Evolutionary conservation across 2,113 vertebrate genomes (phyloP), one percentile per base, ranked within the genome.

Genomic region (Neolamprologus sp.): DNA sequence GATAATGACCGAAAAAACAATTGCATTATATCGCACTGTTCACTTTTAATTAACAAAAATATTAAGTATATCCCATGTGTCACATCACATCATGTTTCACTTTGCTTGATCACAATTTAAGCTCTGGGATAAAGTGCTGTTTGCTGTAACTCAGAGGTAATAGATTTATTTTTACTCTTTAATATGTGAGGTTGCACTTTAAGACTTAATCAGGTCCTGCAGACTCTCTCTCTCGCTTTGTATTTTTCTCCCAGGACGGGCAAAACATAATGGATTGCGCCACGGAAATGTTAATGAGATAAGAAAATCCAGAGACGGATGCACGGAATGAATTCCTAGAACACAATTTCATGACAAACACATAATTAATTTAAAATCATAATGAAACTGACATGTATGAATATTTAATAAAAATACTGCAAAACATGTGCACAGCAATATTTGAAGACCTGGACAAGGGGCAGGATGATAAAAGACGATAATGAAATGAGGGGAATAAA

Each of bases 171-270:
- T 90, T 83, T 71, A 68, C 37, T 86, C 47, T 83, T 28, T 16
- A 54, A 84, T 54, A 35, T 51, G 4, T n/a, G 71, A 63, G 23
- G 54, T 84, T 82, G 84, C n/a, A 33, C 65, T 89, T 80, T 73
- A 85, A 87, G 49, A 65, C 88, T 83, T 85, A 85, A 91, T 93
- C 91, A 58, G 85, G 73, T 73, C 47, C 89, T 35, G 89, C 89
- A 87, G 88, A 88, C 75, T 73, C 71, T 78, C 42, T 73, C 42
- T 45, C 83, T 81, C 55, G 1, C n/a, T 71, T 45, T 42, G 26
- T 10, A 26, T 19, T 21, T 42, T 80, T 83, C 86, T 75, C 53
- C 19, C 86, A 54, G 81, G 68, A 79, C 58, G 5, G 63, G 17
- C 9, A 19, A 11, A 58, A 85, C 73, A 85, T 65, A 92, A 90